A percentile compares a stretch with the other conserved stretches of the same genome.
Conservation (phyloP, 2,797 vertebrate genomes). For the Anguilla anguilla region DNA sequence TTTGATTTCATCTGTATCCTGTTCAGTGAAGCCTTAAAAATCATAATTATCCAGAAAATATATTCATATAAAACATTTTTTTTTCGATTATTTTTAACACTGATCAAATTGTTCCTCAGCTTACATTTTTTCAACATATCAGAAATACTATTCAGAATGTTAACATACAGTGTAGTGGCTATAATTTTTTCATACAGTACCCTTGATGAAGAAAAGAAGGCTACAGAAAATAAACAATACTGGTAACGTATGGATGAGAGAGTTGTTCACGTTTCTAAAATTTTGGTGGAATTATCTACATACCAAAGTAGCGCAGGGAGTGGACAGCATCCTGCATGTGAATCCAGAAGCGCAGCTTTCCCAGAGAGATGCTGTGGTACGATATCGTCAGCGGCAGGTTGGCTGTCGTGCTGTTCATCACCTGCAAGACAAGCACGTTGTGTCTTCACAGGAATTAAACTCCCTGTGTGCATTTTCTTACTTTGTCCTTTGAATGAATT, state of each 20-base stretch:
- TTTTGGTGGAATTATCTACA: constrained; percentile 40
- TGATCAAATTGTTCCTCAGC: not conserved
- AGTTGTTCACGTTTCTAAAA: not conserved
- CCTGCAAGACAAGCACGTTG: constrained; percentile 60
- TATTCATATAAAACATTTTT: not conserved
- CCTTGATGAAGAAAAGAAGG: not conserved
- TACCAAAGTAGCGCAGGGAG: constrained; percentile 91
- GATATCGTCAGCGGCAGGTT: constrained; percentile 87
- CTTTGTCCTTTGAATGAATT: not conserved
- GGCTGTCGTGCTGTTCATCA: constrained; percentile 82
- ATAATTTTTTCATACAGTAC: not conserved
- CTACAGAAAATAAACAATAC: no score
- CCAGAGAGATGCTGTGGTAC: constrained; percentile 88
- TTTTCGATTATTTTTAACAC: not conserved
- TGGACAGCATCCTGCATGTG: constrained; percentile 93
- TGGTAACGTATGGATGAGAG: no score
- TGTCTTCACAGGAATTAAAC: not conserved
- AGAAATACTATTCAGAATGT: not conserved
- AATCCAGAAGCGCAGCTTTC: constrained; percentile 91
- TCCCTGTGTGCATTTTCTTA: not conserved
- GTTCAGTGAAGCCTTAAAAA: constrained; percentile 88
- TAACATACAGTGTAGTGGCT: not conserved
- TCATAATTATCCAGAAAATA: constrained; percentile 32
- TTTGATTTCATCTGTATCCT: constrained; percentile 93
- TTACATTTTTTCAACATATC: not conserved